Base-by-base conservation (phyloP, 2,113 vertebrate species). In the Probosciger aterrimus region DNA sequence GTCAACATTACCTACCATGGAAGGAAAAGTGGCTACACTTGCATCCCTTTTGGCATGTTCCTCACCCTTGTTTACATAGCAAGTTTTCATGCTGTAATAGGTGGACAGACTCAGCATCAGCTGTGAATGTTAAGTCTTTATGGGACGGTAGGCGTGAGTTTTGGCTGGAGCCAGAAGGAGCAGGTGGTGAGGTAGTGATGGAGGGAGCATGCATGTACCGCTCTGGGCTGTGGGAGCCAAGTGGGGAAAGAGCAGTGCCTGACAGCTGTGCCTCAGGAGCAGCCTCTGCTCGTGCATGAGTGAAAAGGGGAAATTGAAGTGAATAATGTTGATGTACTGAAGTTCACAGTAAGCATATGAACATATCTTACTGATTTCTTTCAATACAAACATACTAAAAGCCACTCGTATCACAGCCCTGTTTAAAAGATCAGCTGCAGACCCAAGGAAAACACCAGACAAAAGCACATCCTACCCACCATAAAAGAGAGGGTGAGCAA, bases 231-330 rank as follows among this genome's bases (percentile, higher is more conserved):
- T 24, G 31, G 8, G 49, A 73, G 33, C 24, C 28, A 37, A 6
- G 2, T 50, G 35, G 19, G 31, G 10, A 63, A 46, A 76, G 46
- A 86, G 13, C 37, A 12, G 31, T 14, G 31, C 7, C 39, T 37
- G 63, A 16, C 49, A 67, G 33, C 33, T 63, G 37, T 71, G 62
- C 24, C 44, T 57, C 0, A 0, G 49, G n/a, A 41, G 4, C 0
- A 0, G 25, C 9, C 49, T 88, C 39, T 59, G 27, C 44, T 41
- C 5, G 0, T 31, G 35, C 0, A 0, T 17, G 19, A 37, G n/a
- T 49, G 5, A 63, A 83, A 68, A 37, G 33, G 28, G 15, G 50
- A 63, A 68, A 10, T 4, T 35, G 22, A 64, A 39, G 14, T 46
- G 78, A 82, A 28, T 9, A 25, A 4, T 7, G 5, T 69, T 68